Evolutionary conservation across 1,140 invertebrate genomes (phyloP).

Genomic region (Bradysia coprophila): DNA sequence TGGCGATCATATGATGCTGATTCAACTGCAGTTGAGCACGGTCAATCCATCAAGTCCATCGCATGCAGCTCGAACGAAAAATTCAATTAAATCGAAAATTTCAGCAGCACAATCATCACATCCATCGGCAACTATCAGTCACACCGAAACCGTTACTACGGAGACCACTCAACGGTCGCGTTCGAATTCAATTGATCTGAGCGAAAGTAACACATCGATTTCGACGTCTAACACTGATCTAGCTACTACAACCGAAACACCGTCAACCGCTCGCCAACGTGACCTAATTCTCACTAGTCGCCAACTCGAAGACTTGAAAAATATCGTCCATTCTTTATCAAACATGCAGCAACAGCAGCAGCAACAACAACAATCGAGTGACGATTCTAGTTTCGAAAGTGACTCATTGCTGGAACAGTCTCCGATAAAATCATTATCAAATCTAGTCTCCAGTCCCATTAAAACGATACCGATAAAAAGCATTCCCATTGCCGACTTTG

Average conservation of each 20-base stretch:
- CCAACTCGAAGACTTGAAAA: background rate
- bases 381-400: slow-evolving; percentile 24
- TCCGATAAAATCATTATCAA: slow-evolving; percentile 38
- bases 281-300: background rate
- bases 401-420: slow-evolving; percentile 28
- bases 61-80: slow-evolving; percentile 3
- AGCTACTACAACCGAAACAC: background rate
- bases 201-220: background rate
- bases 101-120: slow-evolving; percentile 10
- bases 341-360: background rate
- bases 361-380: slow-evolving; percentile 2
- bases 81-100: slow-evolving; percentile 5
- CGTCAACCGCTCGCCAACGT: background rate
- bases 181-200: background rate
- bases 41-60: slow-evolving; percentile 29
- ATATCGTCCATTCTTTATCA: background rate
- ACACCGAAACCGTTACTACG: background rate
- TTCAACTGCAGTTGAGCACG: slow-evolving; percentile 81
- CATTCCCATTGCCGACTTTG: slow-evolving; percentile 16
- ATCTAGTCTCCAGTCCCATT: slow-evolving; percentile 36
- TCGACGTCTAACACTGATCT: background rate
- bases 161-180: background rate
- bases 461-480: slow-evolving; percentile 23
- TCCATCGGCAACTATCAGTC: background rate
- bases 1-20: slow-evolving; percentile 93